Percentiles rank a stretch among this genome's conserved stretches.
phyloP scores from a whole-genome alignment of 2,797 vertebrate species.

The Gadopsis marmoratus region DNA sequence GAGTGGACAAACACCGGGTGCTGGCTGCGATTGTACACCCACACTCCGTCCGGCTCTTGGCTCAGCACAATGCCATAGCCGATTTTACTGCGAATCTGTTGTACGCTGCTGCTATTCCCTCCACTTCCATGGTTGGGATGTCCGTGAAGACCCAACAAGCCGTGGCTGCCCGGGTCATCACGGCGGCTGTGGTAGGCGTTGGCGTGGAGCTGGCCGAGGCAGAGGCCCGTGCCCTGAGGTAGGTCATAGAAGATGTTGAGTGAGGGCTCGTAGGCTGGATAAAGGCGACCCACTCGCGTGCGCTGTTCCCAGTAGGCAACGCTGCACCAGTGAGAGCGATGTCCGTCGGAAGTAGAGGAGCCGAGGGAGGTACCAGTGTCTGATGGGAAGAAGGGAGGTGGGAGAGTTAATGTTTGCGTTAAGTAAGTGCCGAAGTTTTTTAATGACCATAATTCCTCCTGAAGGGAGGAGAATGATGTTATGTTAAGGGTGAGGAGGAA shows the following conservation, averaged over 20 bases:
- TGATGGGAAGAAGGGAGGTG: slow-evolving; percentile 65
- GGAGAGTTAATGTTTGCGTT: slow-evolving; percentile 29
- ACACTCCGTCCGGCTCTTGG: slow-evolving; percentile 94
- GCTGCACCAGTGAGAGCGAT: slow-evolving; percentile 96
- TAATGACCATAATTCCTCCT: slow-evolving; percentile 15
- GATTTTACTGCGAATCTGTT: slow-evolving; percentile 95
- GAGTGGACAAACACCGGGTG: slow-evolving; percentile 99
- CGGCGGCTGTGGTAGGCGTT: slow-evolving; percentile 75
- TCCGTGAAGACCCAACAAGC: slow-evolving; percentile 38
- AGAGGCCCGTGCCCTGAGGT: slow-evolving; percentile 99
- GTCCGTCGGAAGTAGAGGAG: slow-evolving; percentile 79
- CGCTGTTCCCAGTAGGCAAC: slow-evolving; percentile 99
- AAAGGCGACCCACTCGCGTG: slow-evolving; percentile 96
- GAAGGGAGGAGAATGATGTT: slow-evolving; percentile 20
- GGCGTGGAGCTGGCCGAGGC: slow-evolving; percentile 93
- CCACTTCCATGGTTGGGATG: slow-evolving; percentile 40
- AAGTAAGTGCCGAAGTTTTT: slow-evolving; percentile 6
- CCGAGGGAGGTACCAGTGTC: slow-evolving; percentile 94
- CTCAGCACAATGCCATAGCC: slow-evolving; percentile 96
- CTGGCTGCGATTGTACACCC: slow-evolving; percentile 97
- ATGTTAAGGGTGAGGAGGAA: slow-evolving; percentile 11
- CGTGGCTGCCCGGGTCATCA: slow-evolving; percentile 64
- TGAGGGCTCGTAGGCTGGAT: slow-evolving; percentile 94
- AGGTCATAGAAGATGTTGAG: slow-evolving; percentile 99
- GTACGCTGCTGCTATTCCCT: slow-evolving; percentile 78